Evolutionary conservation across 2,888 invertebrate species (phyloP).

Genomic region (Epistrophe grossulariae): DNA sequence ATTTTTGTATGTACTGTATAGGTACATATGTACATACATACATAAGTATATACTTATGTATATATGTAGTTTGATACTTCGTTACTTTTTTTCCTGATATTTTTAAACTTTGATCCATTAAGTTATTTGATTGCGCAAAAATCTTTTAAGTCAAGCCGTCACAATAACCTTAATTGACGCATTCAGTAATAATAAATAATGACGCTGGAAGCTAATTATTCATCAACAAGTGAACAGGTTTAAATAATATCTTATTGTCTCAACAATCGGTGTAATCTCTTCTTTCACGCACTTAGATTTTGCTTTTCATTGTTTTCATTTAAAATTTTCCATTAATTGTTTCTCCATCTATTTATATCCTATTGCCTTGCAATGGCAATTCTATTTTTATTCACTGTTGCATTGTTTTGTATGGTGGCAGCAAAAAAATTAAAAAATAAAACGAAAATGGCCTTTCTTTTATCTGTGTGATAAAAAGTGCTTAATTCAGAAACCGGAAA

Average conservation of each 20-base stretch:
- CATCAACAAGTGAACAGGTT: conserved; percentile 17
- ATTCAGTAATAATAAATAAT: conserved; percentile 14
- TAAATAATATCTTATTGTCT: conserved; percentile 4
- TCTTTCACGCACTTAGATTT: conserved; percentile 2
- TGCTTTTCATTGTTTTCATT: neutral
- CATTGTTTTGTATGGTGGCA: conserved; percentile 1
- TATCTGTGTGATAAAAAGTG: neutral
- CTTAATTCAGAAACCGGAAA: conserved; percentile 8
- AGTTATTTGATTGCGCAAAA: conserved; percentile 10
- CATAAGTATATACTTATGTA: too few relatives aligned
- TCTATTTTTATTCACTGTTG: conserved; percentile 17
- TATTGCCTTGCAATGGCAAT: neutral
- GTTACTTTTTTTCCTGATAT: neutral
- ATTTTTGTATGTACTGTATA: too few relatives aligned
- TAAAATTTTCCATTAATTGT: conserved; percentile 14
- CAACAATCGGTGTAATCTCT: conserved; percentile 4
- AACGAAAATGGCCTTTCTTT: neutral
- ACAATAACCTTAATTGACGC: conserved; percentile 29
- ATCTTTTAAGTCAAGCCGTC: conserved; percentile 13
- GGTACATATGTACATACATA: too few relatives aligned
- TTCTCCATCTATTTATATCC: conserved; percentile 13
- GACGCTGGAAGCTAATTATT: neutral
- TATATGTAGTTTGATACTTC: neutral
- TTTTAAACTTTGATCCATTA: conserved; percentile 7
- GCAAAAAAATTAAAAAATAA: neutral